Evolutionary conservation across 2,113 vertebrate genomes (phyloP), one percentile per base, ranked within the genome.

Genomic region (Phylloscopus whistleri): DNA sequence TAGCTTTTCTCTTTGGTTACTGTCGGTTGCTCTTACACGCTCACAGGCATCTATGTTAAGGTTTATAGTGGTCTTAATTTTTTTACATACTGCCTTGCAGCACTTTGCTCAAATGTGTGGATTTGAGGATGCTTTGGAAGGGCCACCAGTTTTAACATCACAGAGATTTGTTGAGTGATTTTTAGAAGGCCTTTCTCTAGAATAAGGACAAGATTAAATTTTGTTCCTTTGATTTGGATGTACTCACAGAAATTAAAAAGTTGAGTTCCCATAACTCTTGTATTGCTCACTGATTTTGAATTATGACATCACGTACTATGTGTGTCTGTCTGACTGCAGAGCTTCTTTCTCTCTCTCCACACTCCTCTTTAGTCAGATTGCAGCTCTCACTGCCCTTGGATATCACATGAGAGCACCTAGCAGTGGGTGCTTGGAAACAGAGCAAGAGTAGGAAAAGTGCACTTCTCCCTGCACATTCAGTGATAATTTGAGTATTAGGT

Each of bases 261-360:
- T 5, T 70, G 56, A 81, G 24, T 10, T 84, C 24, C 12, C 53
- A 22, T 59, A 55, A 67, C 8, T 43, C 2, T 4, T 48, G 18
- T 48, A 13, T 13, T 84, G 22, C 33, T 64, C 43, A 76, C 15
- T n/a, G n/a, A 15, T 44, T 93, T 84, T 55, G 30, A 70, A 43
- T 62, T 31, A 31, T 10, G n/a, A 33, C 17, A 30, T 53, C 8
- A 24, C 21, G 16, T 35, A 24, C 4, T 33, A 11, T 0, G 0
- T 39, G 9, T 44, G 31, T 26, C 19, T 59, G 85, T 79, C 44
- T 83, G 49, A 39, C 8, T 75, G 21, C 21, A 82, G 70, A 39
- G 6, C 13, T 49, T 75, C 33, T 87, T 82, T 11, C 11, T 48
- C 13, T 80, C 33, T 85, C 48, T 85, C 19, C 12, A 51, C 16